Base-by-base conservation (phyloP, 2,113 vertebrate genomes). In the Eulemur rufifrons region DNA sequence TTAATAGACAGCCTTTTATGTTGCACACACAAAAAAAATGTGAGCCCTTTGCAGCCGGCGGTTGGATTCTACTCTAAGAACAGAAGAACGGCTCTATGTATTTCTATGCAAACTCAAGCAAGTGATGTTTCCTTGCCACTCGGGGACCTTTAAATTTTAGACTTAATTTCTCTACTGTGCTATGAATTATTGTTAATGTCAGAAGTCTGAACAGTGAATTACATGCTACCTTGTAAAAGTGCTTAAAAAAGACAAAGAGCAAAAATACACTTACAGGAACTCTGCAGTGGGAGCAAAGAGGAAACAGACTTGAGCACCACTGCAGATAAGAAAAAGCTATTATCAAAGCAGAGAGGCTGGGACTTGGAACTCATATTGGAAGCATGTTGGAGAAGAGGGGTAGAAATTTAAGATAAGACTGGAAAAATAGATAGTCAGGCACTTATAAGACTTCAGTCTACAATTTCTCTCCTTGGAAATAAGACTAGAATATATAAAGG, bases 121-220 rank as follows among this genome's bases (percentile, higher is more conserved):
- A 23, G 47, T 69, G 39, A 37, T 34, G n/a, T 50, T 94, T 71
- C 29, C 52, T 90, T 78, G 63, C 61, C 39, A 78, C 86, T 68
- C 34, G 74, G 77, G 21, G 47, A 21, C 10, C 2, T 86, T 76
- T 59, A 61, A 32, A 74, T 91, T 87, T 87, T 83, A 84, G 17
- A 42, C 68, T 80, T 23, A 86, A 29, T 80, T 93, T 18, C 25
- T 86, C 69, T 66, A 34, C 34, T 59, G 34, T 25, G 32, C 73
- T 63, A 61, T 34, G 45, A 95, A 91, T 95, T 66, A 86, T 39
- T 95, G 66, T 54, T 95, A 84, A 90, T 63, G 69, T 81, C 85
- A 68, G 68, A 85, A 89, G 39, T 66, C 69, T 87, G n/a, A 95
- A 89, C 23, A 52, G 20, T 69, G 61, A 29, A 80, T 59, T 73